A percentile compares a stretch with the other conserved stretches of the same genome.
phyloP scores from a whole-genome alignment of 1,140 invertebrate genomes.

The Eufriesea mexicana region DNA sequence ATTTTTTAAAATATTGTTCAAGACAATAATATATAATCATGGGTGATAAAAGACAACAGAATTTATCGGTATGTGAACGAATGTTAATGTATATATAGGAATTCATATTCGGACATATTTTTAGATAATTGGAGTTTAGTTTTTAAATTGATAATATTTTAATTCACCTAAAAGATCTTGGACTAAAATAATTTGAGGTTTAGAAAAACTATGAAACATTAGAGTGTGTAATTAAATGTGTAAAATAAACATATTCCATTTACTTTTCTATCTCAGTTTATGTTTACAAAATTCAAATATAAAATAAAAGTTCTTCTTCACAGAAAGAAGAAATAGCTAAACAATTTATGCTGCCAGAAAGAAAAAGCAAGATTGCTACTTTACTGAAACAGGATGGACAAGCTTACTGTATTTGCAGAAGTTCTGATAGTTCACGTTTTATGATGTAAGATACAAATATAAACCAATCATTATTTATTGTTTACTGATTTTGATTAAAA shows the following conservation, averaged over 20 bases:
- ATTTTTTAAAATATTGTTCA: not conserved
- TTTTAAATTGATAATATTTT: not conserved
- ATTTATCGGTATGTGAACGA: conserved; percentile 50
- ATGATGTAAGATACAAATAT: conserved; percentile 90
- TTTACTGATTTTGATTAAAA: not conserved
- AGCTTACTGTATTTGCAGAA: conserved; percentile 97
- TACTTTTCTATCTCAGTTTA: not conserved
- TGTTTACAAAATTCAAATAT: not conserved
- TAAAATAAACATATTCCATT: not conserved
- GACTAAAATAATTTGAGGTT: not conserved
- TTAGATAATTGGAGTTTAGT: not conserved
- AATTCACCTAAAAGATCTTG: not conserved
- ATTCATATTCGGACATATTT: not conserved
- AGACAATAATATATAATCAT: conserved; percentile 26
- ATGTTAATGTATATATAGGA: not conserved
- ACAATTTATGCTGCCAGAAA: conserved; percentile 93
- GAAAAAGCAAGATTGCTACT: conserved; percentile 95
- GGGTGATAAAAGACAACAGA: conserved; percentile 64
- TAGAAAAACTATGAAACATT: not conserved
- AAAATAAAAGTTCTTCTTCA: conserved; percentile 25
- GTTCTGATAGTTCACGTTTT: conserved; percentile 95
- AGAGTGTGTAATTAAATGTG: not conserved
- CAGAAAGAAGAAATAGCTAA: conserved; percentile 95
- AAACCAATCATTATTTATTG: not conserved
- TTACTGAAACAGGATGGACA: conserved; percentile 93